Evolutionary conservation across 2,888 invertebrate species (phyloP).

Genomic region (Drosophila diplacantha): DNA sequence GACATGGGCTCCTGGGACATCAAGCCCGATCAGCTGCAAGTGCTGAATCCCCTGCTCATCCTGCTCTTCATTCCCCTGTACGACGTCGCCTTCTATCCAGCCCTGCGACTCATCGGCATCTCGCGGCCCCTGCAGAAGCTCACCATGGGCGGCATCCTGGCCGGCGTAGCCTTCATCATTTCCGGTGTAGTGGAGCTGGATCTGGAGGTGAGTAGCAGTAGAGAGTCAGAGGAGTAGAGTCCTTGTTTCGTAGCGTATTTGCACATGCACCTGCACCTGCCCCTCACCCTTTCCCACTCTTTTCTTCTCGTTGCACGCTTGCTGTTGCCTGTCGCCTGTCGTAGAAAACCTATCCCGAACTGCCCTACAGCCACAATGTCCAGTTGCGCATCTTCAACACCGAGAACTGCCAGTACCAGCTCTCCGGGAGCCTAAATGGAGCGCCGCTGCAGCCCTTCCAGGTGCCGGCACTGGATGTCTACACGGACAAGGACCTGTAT

Average conservation of each 20-base stretch:
- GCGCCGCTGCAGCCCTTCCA: slow-evolving; percentile 29
- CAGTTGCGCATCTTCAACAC: slow-evolving; percentile 87
- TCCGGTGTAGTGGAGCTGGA: slow-evolving; percentile 90
- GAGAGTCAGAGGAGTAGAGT: background rate
- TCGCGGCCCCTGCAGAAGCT: slow-evolving; percentile 90
- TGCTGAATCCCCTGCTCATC: slow-evolving; percentile 92
- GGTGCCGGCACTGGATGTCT: slow-evolving; percentile 50
- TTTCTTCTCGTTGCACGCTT: slow-evolving; percentile 28
- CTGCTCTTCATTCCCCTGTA: slow-evolving; percentile 91
- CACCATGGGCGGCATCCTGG: slow-evolving; percentile 90
- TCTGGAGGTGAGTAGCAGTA: slow-evolving; percentile 81
- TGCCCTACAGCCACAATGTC: slow-evolving; percentile 81
- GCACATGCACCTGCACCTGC: slow-evolving; percentile 38
- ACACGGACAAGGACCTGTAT: slow-evolving; percentile 61
- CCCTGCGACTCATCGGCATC: slow-evolving; percentile 83
- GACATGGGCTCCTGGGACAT: slow-evolving; percentile 85
- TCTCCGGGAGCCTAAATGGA: slow-evolving; percentile 55
- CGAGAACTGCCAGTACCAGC: slow-evolving; percentile 77
- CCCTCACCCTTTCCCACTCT: slow-evolving; percentile 16
- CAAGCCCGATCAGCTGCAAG: slow-evolving; percentile 97
- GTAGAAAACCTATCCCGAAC: slow-evolving; percentile 82
- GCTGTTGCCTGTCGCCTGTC: slow-evolving; percentile 12
- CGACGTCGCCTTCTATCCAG: slow-evolving; percentile 88
- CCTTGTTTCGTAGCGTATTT: slow-evolving; percentile 2
- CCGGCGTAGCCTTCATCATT: slow-evolving; percentile 90